Conservation (phyloP, 2,113 vertebrate species). For the Tympanuchus pallidicinctus region DNA sequence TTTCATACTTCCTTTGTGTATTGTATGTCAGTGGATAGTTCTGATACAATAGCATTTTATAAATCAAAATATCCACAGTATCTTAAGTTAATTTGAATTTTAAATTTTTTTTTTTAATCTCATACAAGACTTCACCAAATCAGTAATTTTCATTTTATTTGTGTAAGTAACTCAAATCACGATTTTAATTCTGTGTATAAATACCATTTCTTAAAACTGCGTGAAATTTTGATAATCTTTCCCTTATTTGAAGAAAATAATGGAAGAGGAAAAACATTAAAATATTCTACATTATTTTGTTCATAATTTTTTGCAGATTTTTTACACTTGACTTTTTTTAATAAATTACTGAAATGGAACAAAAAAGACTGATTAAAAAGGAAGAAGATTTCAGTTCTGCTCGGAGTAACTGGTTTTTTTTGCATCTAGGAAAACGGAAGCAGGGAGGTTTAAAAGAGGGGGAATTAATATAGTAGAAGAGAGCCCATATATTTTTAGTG, state of each 20-base stretch:
- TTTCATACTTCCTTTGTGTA: neutral
- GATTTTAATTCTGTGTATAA: neutral
- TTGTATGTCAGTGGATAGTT: neutral
- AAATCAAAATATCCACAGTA: slow-evolving; percentile 21
- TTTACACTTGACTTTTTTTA: neutral
- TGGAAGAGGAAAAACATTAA: neutral
- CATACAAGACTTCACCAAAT: too few species aligned
- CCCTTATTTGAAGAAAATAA: neutral
- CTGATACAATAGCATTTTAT: neutral
- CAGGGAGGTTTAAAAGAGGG: neutral
- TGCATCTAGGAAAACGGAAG: neutral
- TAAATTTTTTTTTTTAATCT: neutral
- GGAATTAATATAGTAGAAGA: neutral
- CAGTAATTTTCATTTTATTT: neutral
- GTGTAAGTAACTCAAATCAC: neutral
- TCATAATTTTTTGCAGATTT: neutral
- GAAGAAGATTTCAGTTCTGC: neutral
- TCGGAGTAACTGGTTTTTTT: neutral
- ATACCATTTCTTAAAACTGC: neutral
- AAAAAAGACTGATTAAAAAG: neutral
- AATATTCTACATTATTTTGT: neutral
- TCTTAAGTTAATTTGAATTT: neutral
- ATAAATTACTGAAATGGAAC: neutral
- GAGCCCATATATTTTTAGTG: neutral
- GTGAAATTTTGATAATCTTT: neutral